Base-by-base conservation (phyloP, 2,797 vertebrate species). In the Gymnodraco acuticeps region DNA sequence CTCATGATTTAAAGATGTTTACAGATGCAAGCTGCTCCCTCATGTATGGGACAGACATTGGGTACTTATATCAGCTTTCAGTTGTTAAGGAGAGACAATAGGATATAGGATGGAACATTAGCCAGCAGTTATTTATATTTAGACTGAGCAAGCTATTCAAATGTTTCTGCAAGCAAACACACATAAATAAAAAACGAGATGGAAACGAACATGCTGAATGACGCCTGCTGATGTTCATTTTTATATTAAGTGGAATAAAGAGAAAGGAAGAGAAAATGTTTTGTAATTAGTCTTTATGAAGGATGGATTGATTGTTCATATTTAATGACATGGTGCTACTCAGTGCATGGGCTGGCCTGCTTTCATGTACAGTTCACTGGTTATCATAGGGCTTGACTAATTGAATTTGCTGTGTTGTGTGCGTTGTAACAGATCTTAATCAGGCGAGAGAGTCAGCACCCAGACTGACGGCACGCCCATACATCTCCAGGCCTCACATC, bases 401-500 rank as follows among this genome's bases (percentile, higher is more conserved):
- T 92, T 91, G 76, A 93, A 87, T 86, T 38, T 70, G 79, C 67
- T 43, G 79, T 73, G 70, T 67, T 80, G 78, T 82, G 72, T 74
- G 67, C 58, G 60, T 56, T 83, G 88, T 79, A 79, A 81, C 75
- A 83, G 83, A 91, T 89, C 64, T 84, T 91, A 86, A 92, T 94
- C 87, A 88, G 60, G 48, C 10, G n/a, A 75, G 73, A 60, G 55
- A 17, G 12, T 63, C 27, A 17, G 27, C 27, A 27, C 27, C 27
- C 27, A 5, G 45, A 73, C 75, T 31, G 43, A 66, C 66, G 48
- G 61, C 67, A 46, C 67, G 58, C 38, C 63, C 20, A 59, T 77
- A 50, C 58, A 42, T 85, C 87, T 77, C 69, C 71, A 33, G 50
- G 76, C 58, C 31, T 71, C 78, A 86, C 81, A 79, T 82, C 72